Evolutionary conservation across 2,113 vertebrate species (phyloP).

Genomic region (Coptodon bakossiorum): DNA sequence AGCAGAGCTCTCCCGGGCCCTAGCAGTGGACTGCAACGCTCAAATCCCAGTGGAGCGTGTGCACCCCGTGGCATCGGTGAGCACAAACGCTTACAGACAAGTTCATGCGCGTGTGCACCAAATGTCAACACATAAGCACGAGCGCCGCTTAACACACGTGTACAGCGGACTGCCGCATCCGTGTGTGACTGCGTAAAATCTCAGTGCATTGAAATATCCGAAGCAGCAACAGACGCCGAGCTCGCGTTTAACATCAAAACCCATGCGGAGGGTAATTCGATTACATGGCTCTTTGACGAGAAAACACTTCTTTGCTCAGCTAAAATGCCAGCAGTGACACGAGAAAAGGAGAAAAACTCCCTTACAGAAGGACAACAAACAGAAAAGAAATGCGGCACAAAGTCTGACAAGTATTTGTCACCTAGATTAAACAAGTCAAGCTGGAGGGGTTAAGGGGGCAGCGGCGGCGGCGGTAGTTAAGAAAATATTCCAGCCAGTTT

Average conservation of each 20-base stretch:
- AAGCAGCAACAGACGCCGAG: background rate
- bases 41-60: conserved; percentile 23
- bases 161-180: background rate
- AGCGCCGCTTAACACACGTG: background rate
- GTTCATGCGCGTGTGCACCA: conserved; percentile 8
- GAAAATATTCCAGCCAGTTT: conserved; percentile 44
- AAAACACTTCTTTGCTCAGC: conserved; percentile 49
- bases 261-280: conserved; percentile 51
- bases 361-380: conserved; percentile 12
- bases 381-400: conserved; percentile 13
- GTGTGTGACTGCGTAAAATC: background rate
- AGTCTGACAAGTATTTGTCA: conserved; percentile 47
- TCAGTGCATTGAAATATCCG: background rate
- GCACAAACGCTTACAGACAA: conserved; percentile 31
- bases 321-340: conserved; percentile 29
- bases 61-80: conserved; percentile 20
- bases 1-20: conserved; percentile 20
- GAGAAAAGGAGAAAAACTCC: background rate
- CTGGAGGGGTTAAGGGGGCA: background rate
- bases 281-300: conserved; percentile 56
- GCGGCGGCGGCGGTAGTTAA: background rate
- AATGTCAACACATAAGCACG: background rate
- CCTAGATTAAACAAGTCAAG: conserved; percentile 39
- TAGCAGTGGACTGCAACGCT: conserved; percentile 37
- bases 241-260: conserved; percentile 42